Evolutionary conservation across 2,888 invertebrate species (phyloP).

Genomic region (Tipula confusa): DNA sequence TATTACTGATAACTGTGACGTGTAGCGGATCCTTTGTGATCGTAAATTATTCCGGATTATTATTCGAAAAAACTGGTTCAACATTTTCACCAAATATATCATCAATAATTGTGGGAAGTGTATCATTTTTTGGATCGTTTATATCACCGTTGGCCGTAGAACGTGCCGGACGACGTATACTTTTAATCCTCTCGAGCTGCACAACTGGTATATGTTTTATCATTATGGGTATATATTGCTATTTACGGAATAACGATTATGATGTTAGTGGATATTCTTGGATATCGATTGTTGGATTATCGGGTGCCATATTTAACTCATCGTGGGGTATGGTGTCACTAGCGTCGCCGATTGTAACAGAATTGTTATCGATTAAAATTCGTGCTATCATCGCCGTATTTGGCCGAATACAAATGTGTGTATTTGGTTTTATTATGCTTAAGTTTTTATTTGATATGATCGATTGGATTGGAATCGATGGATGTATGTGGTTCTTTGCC

Average conservation of each 20-base stretch:
- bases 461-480: constrained; percentile 36
- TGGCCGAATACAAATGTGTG: background rate
- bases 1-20: constrained; percentile 38
- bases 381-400: background rate
- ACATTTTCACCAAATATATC: constrained; percentile 43
- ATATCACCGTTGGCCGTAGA: constrained; percentile 45
- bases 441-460: background rate
- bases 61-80: constrained; percentile 46
- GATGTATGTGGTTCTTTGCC: constrained; percentile 44
- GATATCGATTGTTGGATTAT: constrained; percentile 46
- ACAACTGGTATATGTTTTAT: constrained; percentile 43
- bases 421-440: background rate
- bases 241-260: constrained; percentile 39
- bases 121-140: constrained; percentile 34
- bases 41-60: constrained; percentile 46
- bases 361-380: constrained; percentile 14
- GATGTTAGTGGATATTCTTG: constrained; percentile 41
- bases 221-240: constrained; percentile 42
- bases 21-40: constrained; percentile 46
- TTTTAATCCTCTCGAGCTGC: constrained; percentile 42
- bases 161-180: constrained; percentile 41
- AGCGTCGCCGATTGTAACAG: constrained; percentile 38
- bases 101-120: constrained; percentile 45
- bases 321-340: constrained; percentile 44
- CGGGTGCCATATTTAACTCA: constrained; percentile 45